Evolutionary conservation across 2,797 vertebrate species (phyloP), one percentile per base, ranked within the genome.

Genomic region (Carcharodon carcharias): DNA sequence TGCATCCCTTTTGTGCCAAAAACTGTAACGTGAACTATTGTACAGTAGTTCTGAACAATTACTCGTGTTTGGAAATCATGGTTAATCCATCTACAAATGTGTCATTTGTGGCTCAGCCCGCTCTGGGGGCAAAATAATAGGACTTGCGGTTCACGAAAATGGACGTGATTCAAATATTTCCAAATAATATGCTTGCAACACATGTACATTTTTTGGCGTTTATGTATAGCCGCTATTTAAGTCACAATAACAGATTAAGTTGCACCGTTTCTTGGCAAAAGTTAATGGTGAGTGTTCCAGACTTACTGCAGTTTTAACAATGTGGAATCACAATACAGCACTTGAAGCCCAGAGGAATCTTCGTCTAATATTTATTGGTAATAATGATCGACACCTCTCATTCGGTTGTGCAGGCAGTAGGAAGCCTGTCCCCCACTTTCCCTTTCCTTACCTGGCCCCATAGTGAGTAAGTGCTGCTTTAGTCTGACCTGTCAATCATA

Each of bases 311-410:
- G 31, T 12, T 65, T 67, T 45, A 45, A 65, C n/a, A 28, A 65
- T 69, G 45, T n/a, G 61, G 28, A 16, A 61, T 18, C 35, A n/a
- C 8, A 50, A 50, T 40, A n/a, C 14, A 45, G 21, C 45, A 40
- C 67, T 95, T 45, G n/a, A 28, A 95, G 40, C 93, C 23, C 65
- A 28, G 65, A 28, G 63, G 11, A 65, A 23, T 3, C 35, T 45
- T 95, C 73, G 94, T 54, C 3, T 50, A 45, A 95, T 45, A 56
- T 71, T n/a, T 54, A 95, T 77, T 95, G 65, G 69, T 77, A 73
- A 71, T 56, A 95, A 73, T 73, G 69, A 56, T 95, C 58, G 69
- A 95, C 94, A 77, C 50, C 69, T 56, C 56, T 95, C 69, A 77
- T 73, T 45, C 67, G n/a, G 40, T 54, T 54, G 45, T 71, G 50